These are phyloP conservation scores for Actinostola sp. DNA, from an alignment of 92 coral and sea anemone species.

Conservation along the genomic window DNA sequence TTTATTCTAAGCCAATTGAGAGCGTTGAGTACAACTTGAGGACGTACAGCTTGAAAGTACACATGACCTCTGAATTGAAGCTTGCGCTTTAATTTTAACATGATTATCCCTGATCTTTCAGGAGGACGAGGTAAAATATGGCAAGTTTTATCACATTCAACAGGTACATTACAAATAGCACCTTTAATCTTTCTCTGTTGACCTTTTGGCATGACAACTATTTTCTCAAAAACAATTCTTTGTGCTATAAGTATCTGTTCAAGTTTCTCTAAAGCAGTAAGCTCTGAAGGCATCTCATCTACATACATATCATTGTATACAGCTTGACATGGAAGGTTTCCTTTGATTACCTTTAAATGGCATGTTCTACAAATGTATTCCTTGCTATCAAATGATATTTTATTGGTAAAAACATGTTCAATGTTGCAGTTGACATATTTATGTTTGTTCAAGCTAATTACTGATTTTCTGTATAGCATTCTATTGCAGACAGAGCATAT, in stretches of 20 bases:
- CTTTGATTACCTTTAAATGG: constrained; percentile 8
- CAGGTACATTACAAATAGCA: constrained; percentile 67
- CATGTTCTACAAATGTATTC: neutral
- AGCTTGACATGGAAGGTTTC: constrained; percentile 39
- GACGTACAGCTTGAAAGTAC: constrained; percentile 69
- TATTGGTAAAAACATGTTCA: constrained; percentile 58
- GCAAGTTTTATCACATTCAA: constrained; percentile 57
- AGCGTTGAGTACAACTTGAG: constrained; percentile 42
- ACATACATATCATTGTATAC: neutral
- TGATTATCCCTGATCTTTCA: constrained; percentile 70
- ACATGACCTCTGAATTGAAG: constrained; percentile 72
- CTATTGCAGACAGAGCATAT: constrained; percentile 61
- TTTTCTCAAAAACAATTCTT: constrained; percentile 51
- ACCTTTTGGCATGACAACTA: no score
- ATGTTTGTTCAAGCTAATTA: constrained; percentile 42
- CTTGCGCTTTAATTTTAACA: constrained; percentile 67
- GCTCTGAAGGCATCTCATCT: constrained; percentile 45
- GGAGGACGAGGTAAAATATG: constrained; percentile 54
- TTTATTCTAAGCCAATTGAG: constrained; percentile 46
- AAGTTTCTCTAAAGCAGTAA: constrained; percentile 5
- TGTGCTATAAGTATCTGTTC: no score
- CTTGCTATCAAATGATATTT: constrained; percentile 10
- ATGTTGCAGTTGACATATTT: constrained; percentile 44
- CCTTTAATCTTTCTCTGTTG: no score
- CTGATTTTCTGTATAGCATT: constrained; percentile 55